Evolutionary conservation across 2,797 vertebrate genomes (phyloP).

Genomic region (Lutjanus argentimaculatus): DNA sequence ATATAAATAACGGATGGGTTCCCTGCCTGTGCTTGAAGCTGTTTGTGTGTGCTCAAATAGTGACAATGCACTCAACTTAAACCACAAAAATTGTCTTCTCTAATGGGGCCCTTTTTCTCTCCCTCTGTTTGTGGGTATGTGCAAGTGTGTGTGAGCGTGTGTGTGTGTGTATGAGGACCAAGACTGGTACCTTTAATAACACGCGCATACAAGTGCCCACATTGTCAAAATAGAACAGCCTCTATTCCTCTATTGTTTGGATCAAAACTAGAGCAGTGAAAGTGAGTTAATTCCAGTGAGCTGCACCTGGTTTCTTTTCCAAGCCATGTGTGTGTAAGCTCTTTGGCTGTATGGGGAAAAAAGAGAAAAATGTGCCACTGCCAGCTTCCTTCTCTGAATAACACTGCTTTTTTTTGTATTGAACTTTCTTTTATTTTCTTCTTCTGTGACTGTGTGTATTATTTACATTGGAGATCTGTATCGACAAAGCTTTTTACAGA

Average conservation of each 20-base stretch:
- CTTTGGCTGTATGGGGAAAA: conserved; percentile 48
- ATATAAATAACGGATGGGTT: conserved; percentile 65
- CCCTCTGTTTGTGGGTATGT: conserved; percentile 12
- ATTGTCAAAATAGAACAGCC: conserved; percentile 76
- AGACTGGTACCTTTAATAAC: conserved; percentile 58
- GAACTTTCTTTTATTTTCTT: conserved; percentile 65
- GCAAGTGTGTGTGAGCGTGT: conserved; percentile 12
- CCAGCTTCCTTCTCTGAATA: conserved; percentile 63
- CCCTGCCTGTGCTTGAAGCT: conserved; percentile 41
- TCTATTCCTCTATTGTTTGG: conserved; percentile 79
- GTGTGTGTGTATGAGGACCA: conserved; percentile 28
- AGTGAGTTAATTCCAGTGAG: conserved; percentile 79
- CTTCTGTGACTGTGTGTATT: conserved; percentile 62
- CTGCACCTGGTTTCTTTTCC: conserved; percentile 79
- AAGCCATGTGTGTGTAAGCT: conserved; percentile 74
- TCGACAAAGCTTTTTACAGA: conserved; percentile 69
- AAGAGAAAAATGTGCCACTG: conserved; percentile 63
- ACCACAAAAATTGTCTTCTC: conserved; percentile 51
- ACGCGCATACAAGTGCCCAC: conserved; percentile 62
- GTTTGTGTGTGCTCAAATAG: conserved; percentile 45
- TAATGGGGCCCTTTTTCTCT: conserved; percentile 35
- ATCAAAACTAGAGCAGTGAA: conserved; percentile 79
- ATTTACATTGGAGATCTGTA: conserved; percentile 71
- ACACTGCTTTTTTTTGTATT: conserved; percentile 44
- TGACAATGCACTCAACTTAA: conserved; percentile 52